Percentiles rank a stretch among this genome's conserved stretches.
Conservation (phyloP, 1,140 invertebrate species). For the Drosophila novamexicana region DNA sequence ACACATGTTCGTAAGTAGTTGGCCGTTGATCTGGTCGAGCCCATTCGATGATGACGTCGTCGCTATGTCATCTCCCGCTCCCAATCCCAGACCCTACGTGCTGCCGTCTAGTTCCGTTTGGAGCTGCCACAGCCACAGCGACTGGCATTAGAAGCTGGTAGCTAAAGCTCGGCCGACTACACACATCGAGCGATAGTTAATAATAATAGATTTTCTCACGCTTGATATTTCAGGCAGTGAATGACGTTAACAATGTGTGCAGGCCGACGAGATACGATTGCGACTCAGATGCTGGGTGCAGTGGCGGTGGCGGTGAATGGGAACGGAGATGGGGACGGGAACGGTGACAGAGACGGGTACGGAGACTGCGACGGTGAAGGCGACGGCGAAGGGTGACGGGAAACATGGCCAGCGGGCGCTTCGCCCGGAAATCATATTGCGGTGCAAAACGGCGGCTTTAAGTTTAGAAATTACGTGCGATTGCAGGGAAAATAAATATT, state of each 20-base stretch:
- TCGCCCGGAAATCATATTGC: constrained; percentile 74
- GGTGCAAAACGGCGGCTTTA: constrained; percentile 58
- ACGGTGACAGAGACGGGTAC: neutral
- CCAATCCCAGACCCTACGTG: constrained; percentile 48
- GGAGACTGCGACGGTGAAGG: neutral
- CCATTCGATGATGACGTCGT: constrained; percentile 48
- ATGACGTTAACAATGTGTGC: constrained; percentile 82
- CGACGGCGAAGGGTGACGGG: constrained; percentile 14
- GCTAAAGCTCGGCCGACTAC: constrained; percentile 49
- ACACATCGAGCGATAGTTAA: constrained; percentile 63
- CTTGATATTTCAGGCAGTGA: constrained; percentile 80
- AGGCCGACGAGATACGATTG: constrained; percentile 33
- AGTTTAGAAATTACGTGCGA: constrained; percentile 77
- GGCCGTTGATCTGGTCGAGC: constrained; percentile 15
- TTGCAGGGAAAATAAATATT: constrained; percentile 72
- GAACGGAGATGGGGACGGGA: neutral
- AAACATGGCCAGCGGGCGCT: constrained; percentile 40
- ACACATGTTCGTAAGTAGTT: neutral
- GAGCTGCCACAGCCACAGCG: constrained; percentile 8
- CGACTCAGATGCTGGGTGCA: constrained; percentile 42
- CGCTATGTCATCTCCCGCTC: constrained; percentile 45
- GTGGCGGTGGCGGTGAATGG: constrained; percentile 10
- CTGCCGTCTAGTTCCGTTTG: constrained; percentile 50
- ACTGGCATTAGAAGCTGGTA: constrained; percentile 28
- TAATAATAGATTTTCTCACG: constrained; percentile 83